These are phyloP conservation scores for Sebastes diaconus DNA, from an alignment of 2,797 vertebrate species.

Conservation along the genomic window DNA sequence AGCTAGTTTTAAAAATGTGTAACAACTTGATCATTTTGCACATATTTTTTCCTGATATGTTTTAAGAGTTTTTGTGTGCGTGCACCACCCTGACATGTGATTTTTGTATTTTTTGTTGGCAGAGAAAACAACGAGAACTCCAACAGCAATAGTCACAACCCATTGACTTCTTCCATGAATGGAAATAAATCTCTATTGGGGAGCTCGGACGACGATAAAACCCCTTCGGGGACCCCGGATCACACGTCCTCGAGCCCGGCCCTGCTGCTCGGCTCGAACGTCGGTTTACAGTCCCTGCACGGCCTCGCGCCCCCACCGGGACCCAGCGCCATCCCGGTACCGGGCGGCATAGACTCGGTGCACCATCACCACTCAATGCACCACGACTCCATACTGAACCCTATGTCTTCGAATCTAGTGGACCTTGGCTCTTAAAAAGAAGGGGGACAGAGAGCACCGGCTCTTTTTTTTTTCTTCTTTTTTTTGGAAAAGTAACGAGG, in stretches of 20 bases:
- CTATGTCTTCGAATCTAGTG: conserved; percentile 98
- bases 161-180: conserved; percentile 94
- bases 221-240: conserved; percentile 95
- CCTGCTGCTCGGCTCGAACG: conserved; percentile 89
- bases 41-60: not conserved
- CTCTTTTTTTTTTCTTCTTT: not conserved
- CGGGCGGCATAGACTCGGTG: conserved; percentile 87
- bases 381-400: conserved; percentile 98
- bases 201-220: conserved; percentile 99
- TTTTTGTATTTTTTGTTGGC: conserved; percentile 37
- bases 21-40: not conserved
- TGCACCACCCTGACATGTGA: not conserved
- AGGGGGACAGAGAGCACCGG: conserved; percentile 22
- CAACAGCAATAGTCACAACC: conserved; percentile 95
- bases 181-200: conserved; percentile 97
- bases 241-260: conserved; percentile 94
- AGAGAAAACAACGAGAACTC: conserved; percentile 99
- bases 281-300: conserved; percentile 91
- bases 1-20: not conserved
- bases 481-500: conserved; percentile 46
- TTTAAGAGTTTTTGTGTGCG: not conserved
- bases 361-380: conserved; percentile 97
- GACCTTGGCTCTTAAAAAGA: conserved; percentile 95
- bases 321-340: conserved; percentile 94
- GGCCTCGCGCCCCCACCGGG: conserved; percentile 95